These are phyloP conservation scores for Neocrepidodera transversa DNA, from an alignment of 2,888 invertebrate species.

Conservation along the genomic window DNA sequence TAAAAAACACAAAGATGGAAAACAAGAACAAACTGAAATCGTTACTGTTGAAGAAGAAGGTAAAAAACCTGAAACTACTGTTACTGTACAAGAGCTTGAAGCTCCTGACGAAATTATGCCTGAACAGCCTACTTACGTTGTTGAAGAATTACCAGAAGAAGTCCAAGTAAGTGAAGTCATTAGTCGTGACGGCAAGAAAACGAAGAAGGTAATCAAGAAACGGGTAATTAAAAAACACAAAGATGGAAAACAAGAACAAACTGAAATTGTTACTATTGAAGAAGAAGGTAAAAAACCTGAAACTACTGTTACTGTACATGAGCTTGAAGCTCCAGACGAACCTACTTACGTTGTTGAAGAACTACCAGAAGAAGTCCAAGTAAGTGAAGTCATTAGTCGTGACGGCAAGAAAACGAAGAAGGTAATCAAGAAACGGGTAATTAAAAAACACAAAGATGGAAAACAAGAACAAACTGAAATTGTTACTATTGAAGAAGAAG, in stretches of 20 bases:
- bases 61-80: slow-evolving; percentile 56
- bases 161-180: slow-evolving; percentile 41
- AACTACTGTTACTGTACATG: slow-evolving; percentile 49
- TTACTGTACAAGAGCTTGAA: slow-evolving; percentile 47
- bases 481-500: slow-evolving; percentile 54
- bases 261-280: slow-evolving; percentile 60
- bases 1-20: slow-evolving; percentile 58
- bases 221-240: slow-evolving; percentile 59
- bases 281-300: slow-evolving; percentile 50
- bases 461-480: slow-evolving; percentile 54
- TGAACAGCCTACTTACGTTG: slow-evolving; percentile 38
- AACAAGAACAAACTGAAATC: slow-evolving; percentile 56
- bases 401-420: slow-evolving; percentile 41
- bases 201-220: slow-evolving; percentile 47
- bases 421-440: slow-evolving; percentile 53
- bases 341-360: slow-evolving; percentile 55
- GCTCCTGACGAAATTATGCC: slow-evolving; percentile 32
- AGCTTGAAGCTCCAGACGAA: slow-evolving; percentile 46
- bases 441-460: slow-evolving; percentile 56
- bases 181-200: slow-evolving; percentile 41
- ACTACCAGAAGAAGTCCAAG: slow-evolving; percentile 45
- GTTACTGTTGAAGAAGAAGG: slow-evolving; percentile 52
- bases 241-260: slow-evolving; percentile 54
- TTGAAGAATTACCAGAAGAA: slow-evolving; percentile 50
- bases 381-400: slow-evolving; percentile 45